phyloP scores from a whole-genome alignment of 2,113 vertebrate genomes.

The Mesembrinibis cayennensis region DNA sequence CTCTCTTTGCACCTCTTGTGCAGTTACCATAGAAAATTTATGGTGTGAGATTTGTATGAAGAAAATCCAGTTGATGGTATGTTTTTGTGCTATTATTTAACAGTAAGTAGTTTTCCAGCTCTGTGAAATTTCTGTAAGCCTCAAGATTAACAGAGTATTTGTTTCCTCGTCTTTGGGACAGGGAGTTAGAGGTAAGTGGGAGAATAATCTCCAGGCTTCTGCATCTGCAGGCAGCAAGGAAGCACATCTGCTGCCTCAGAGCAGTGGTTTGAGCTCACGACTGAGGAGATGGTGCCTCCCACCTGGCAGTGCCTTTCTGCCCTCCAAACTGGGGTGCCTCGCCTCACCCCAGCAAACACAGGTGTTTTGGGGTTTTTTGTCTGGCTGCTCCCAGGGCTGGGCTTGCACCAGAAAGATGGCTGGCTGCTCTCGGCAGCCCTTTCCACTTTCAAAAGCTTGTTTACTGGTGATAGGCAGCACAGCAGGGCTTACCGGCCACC shows the following conservation, averaged over 20 bases:
- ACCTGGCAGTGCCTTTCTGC: neutral
- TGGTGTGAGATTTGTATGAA: neutral
- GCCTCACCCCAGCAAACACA: neutral
- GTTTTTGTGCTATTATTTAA: neutral
- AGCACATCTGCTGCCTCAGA: neutral
- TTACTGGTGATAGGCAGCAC: neutral
- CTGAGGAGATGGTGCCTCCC: neutral
- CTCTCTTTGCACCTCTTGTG: neutral
- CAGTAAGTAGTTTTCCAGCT: conserved; percentile 31
- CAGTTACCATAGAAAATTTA: neutral
- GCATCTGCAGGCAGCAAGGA: neutral
- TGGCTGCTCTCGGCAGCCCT: conserved; percentile 10
- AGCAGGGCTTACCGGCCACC: neutral
- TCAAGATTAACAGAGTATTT: neutral
- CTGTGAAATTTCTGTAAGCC: neutral
- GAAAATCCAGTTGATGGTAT: neutral
- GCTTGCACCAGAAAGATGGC: neutral
- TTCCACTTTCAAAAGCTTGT: conserved; percentile 19
- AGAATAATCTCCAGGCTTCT: neutral
- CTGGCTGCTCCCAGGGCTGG: neutral
- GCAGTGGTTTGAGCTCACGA: neutral
- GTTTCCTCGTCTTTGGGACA: neutral
- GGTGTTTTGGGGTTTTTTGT: neutral
- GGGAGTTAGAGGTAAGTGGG: neutral
- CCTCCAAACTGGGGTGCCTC: neutral